These are phyloP conservation scores for Drosophila bocki DNA, from an alignment of 1,140 invertebrate genomes.

Conservation along the genomic window DNA sequence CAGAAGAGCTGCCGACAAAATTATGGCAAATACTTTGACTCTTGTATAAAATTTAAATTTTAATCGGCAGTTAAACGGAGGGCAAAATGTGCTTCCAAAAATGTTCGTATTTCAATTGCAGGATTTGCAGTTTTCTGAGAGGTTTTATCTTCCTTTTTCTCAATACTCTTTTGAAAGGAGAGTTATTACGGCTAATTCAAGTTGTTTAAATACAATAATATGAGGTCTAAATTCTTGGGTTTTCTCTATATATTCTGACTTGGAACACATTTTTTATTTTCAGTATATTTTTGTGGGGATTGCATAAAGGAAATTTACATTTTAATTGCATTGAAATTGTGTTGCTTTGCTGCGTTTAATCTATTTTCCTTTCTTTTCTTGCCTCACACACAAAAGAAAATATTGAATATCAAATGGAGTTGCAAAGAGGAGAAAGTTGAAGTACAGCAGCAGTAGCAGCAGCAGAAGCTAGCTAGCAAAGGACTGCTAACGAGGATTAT, in stretches of 20 bases:
- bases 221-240: background rate
- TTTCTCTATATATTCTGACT: slow-evolving; percentile 4
- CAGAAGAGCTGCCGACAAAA: slow-evolving; percentile 37
- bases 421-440: slow-evolving; percentile 7
- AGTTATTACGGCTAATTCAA: background rate
- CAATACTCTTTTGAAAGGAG: background rate
- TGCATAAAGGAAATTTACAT: slow-evolving; percentile 80
- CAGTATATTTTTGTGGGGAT: slow-evolving; percentile 23
- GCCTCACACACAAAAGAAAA: slow-evolving; percentile 41
- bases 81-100: slow-evolving; percentile 12
- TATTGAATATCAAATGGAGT: slow-evolving; percentile 76
- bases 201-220: background rate
- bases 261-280: slow-evolving; percentile 5
- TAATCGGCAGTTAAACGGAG: slow-evolving; percentile 48
- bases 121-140: background rate
- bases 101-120: slow-evolving; percentile 29
- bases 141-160: background rate
- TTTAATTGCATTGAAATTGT: slow-evolving; percentile 82
- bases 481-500: slow-evolving; percentile 39
- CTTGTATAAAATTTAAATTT: slow-evolving; percentile 76
- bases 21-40: slow-evolving; percentile 69
- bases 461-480: slow-evolving; percentile 3
- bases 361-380: slow-evolving; percentile 51
- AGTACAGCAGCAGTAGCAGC: slow-evolving; percentile 1
- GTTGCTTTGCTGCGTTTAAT: slow-evolving; percentile 64